A percentile compares a stretch with the other conserved stretches of the same genome.
Conservation (phyloP, 1,140 invertebrate genomes). For the Dicyema japonicum region DNA sequence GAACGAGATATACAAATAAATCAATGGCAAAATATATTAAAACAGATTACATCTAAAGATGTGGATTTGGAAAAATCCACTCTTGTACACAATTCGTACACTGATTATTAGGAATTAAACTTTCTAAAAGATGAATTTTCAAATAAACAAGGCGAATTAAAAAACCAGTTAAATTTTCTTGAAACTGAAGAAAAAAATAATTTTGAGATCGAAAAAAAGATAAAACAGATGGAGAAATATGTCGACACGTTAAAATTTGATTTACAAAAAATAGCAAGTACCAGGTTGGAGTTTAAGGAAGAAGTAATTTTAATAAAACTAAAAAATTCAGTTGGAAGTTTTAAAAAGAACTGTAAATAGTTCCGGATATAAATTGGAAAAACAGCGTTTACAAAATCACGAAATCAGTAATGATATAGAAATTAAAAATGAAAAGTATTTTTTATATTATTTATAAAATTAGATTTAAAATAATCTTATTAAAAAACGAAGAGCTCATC, state of each 20-base stretch:
- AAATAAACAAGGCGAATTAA: conserved; percentile 13
- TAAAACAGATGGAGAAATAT: conserved; percentile 11
- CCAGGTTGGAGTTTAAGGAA: conserved; percentile 1
- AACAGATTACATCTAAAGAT: conserved; percentile 18
- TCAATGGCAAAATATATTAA: conserved; percentile 19
- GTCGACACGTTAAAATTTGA: conserved; percentile 10
- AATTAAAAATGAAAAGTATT: no score
- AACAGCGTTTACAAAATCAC: no score
- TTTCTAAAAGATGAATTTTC: no score
- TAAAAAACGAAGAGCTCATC: no score
- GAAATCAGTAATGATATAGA: no score
- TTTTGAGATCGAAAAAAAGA: conserved; percentile 14
- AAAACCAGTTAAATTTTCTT: no score
- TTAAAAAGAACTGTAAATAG: conserved; percentile 18
- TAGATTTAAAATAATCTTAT: no score
- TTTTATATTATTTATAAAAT: no score
- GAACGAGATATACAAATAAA: conserved; percentile 15
- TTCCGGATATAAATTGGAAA: conserved; percentile 16
- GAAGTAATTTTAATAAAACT: no score
- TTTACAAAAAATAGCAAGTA: conserved; percentile 6
- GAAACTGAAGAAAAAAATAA: conserved; percentile 17
- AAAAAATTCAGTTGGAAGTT: conserved; percentile 12
- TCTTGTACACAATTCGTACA: no score
- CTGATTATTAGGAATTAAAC: no score
- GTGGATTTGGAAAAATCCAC: conserved; percentile 17